Evolutionary conservation across 2,797 vertebrate genomes (phyloP).

Genomic region (Gila robusta): DNA sequence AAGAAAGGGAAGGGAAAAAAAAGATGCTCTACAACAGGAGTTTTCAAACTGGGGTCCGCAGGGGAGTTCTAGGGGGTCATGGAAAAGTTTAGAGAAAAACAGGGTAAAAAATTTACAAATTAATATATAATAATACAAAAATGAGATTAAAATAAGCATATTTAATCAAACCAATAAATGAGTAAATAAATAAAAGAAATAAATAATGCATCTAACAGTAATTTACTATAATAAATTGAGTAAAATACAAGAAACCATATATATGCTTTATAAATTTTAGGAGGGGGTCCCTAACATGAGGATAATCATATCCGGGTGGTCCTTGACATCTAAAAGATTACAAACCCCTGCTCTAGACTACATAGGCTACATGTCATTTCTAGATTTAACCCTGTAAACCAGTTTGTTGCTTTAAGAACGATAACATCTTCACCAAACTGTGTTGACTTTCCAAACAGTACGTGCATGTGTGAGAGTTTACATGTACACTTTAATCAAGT

Average conservation of each 20-base stretch:
- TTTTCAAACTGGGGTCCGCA: not conserved
- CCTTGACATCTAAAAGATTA: not conserved
- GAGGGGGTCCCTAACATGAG: not conserved
- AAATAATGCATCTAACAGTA: not conserved
- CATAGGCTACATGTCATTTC: not conserved
- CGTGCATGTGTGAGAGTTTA: slow-evolving; percentile 38
- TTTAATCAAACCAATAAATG: not conserved
- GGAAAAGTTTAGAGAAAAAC: not conserved
- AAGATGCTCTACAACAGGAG: not conserved
- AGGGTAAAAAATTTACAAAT: not conserved
- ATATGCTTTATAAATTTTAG: not conserved
- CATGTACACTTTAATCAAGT: slow-evolving; percentile 19
- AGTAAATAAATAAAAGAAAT: not conserved
- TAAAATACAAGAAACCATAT: not conserved
- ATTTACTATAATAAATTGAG: not conserved
- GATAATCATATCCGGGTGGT: not conserved
- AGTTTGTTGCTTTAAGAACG: not conserved
- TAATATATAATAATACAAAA: not conserved
- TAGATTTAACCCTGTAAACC: not conserved
- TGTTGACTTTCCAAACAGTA: slow-evolving; percentile 23
- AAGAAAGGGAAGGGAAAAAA: not conserved
- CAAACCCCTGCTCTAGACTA: not conserved
- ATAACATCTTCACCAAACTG: not conserved
- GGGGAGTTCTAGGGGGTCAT: not conserved
- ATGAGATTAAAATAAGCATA: slow-evolving; percentile 14